phyloP scores from a whole-genome alignment of 2,888 invertebrate genomes.

The Chirona hameri region DNA sequence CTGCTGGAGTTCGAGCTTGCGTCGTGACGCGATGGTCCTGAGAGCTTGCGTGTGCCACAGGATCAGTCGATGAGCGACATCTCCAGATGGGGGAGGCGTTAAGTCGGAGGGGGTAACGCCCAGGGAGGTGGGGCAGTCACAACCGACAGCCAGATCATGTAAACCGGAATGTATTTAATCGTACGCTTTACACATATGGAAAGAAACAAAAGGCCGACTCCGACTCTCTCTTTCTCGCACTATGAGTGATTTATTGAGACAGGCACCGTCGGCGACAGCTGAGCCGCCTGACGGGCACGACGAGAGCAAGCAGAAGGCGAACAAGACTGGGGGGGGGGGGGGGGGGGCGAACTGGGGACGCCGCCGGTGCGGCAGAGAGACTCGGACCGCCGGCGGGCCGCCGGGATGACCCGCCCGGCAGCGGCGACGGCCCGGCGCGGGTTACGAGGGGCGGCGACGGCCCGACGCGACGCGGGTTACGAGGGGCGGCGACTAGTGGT shows the following conservation, averaged over 20 bases:
- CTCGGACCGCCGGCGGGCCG: background rate
- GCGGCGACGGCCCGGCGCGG: too few relatives aligned
- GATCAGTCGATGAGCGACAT: too few relatives aligned
- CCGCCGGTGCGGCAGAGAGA: background rate
- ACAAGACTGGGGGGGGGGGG: background rate
- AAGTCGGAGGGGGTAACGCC: background rate
- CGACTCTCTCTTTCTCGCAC: background rate
- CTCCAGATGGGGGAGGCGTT: too few relatives aligned
- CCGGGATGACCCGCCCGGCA: background rate
- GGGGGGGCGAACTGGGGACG: background rate
- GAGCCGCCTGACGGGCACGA: background rate
- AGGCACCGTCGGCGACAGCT: background rate
- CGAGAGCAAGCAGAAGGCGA: background rate
- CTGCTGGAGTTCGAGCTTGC: background rate
- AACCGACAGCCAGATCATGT: background rate
- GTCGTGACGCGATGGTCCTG: background rate
- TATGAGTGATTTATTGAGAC: background rate
- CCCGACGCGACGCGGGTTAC: background rate
- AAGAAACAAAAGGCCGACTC: background rate
- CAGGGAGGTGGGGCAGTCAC: background rate
- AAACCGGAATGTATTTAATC: conserved; percentile 4
- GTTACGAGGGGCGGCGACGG: too few relatives aligned
- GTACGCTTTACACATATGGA: background rate
- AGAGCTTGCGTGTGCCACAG: too few relatives aligned
- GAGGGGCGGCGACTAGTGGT: background rate